phyloP scores from a whole-genome alignment of 2,888 invertebrate species.

The Glyphotaelius pellucidus region DNA sequence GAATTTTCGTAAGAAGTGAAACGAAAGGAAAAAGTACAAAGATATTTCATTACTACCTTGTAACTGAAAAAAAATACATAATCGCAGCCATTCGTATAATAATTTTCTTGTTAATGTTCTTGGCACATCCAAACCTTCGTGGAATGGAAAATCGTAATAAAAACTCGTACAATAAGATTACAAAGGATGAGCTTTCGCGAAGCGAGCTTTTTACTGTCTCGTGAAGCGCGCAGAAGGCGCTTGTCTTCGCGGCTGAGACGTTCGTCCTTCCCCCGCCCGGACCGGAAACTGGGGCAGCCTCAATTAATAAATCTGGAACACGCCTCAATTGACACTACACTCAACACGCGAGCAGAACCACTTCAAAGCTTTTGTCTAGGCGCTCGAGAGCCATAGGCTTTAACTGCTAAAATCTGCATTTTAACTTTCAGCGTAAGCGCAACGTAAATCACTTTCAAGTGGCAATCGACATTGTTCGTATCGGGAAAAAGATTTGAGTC shows the following conservation, averaged over 20 bases:
- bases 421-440: background rate
- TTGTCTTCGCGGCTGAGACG: background rate
- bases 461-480: background rate
- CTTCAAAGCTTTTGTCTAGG: constrained; percentile 38
- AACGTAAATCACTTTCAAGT: background rate
- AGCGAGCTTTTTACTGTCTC: background rate
- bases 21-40: background rate
- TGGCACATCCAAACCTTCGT: background rate
- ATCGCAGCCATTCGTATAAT: background rate
- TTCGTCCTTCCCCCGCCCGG: background rate
- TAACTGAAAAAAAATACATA: background rate
- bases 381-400: background rate
- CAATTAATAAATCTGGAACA: constrained; percentile 44
- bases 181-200: constrained; percentile 7
- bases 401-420: constrained; percentile 26
- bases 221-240: constrained; percentile 6
- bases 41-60: background rate
- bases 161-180: constrained; percentile 17
- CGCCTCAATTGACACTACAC: constrained; percentile 44
- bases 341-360: background rate
- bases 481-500: background rate
- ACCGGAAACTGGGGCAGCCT: constrained; percentile 24
- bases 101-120: background rate
- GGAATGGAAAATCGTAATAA: background rate
- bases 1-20: background rate